Percentiles rank a stretch among this genome's conserved stretches.
Evolutionary conservation across 1,140 invertebrate species (phyloP).

Genomic region (Pygmarrhopalites habei): DNA sequence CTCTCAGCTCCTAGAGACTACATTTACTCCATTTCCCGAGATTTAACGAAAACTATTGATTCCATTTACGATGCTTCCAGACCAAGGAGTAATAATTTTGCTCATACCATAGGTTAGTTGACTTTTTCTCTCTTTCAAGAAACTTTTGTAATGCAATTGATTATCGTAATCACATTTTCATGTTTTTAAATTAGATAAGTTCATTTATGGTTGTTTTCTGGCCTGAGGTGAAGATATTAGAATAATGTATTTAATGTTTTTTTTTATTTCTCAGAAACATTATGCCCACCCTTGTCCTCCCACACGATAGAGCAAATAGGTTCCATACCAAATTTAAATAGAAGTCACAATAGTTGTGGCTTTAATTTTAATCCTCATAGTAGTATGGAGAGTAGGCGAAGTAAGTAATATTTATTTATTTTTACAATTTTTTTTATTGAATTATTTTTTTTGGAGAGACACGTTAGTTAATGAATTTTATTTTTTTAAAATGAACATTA

Average conservation of each 20-base stretch:
- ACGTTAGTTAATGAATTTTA: too few species aligned
- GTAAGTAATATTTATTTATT: too few species aligned
- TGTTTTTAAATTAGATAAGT: too few species aligned
- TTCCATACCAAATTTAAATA: constrained; percentile 38
- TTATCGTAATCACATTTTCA: too few species aligned
- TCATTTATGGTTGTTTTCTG: too few species aligned
- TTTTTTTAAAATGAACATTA: constrained; percentile 36
- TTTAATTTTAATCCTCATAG: constrained; percentile 36
- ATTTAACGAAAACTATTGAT: constrained; percentile 39
- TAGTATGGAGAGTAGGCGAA: too few species aligned
- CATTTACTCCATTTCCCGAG: constrained; percentile 40
- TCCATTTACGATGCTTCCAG: constrained; percentile 39
- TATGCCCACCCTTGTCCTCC: constrained; percentile 33
- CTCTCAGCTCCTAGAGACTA: constrained; percentile 39
- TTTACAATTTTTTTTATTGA: too few species aligned
- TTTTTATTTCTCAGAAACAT: constrained; percentile 24
- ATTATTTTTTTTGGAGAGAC: too few species aligned
- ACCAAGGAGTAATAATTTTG: constrained; percentile 35
- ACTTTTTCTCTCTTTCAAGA: neutral
- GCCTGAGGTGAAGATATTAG: too few species aligned
- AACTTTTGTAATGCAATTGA: too few species aligned
- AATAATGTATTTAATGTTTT: too few species aligned
- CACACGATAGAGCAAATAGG: constrained; percentile 39
- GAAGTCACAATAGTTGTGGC: constrained; percentile 21
- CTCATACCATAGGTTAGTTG: constrained; percentile 37